phyloP scores from a whole-genome alignment of 2,797 vertebrate species.

The Artibeus lituratus region DNA sequence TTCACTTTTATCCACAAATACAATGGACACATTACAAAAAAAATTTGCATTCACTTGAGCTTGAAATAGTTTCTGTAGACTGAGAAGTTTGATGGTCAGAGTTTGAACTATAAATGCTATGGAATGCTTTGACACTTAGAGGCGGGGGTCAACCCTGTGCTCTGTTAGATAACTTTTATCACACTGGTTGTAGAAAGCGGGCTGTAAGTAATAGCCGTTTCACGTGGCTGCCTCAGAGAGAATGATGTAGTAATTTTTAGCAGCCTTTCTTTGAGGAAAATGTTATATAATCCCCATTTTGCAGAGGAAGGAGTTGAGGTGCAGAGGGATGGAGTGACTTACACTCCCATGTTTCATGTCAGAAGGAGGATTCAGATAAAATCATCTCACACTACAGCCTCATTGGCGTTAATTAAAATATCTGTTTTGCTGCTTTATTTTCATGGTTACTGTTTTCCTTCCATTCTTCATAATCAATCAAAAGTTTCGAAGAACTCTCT shows the following conservation, averaged over 20 bases:
- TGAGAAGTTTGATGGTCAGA: neutral
- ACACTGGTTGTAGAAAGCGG: neutral
- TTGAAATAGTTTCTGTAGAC: neutral
- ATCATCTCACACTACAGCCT: neutral
- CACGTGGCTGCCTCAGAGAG: neutral
- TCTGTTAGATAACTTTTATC: neutral
- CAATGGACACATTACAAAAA: neutral
- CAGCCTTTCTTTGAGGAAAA: neutral
- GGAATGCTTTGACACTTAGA: neutral
- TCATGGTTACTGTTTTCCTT: neutral
- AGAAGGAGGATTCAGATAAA: neutral
- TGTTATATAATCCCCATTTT: neutral
- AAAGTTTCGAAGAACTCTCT: neutral
- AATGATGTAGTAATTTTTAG: neutral
- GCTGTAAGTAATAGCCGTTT: neutral
- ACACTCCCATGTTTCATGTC: neutral
- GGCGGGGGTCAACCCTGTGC: neutral
- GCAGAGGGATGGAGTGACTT: neutral
- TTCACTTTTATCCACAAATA: conserved; percentile 10
- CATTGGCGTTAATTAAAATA: neutral
- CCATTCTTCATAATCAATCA: neutral
- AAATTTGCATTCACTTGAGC: neutral
- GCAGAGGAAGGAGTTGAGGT: neutral
- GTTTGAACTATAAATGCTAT: neutral
- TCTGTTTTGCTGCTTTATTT: neutral